Evolutionary conservation across 2,797 vertebrate genomes (phyloP), one percentile per base, ranked within the genome.

Genomic region (Micropoecilia bifurca): DNA sequence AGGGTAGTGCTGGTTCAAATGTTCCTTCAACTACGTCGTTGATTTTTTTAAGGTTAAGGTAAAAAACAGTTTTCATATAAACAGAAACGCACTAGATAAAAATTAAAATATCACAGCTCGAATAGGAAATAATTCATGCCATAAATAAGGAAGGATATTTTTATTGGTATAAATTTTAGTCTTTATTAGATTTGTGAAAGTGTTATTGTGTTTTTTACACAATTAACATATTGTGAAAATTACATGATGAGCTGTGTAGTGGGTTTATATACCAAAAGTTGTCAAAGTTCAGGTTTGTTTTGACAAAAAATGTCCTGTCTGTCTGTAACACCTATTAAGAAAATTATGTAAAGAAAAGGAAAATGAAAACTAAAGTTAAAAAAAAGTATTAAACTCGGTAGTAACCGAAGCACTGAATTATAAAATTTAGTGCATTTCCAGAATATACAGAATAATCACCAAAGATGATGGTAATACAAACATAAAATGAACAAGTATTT

Each of bases 371-470:
- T 77, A 45, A 48, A 50, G 25, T 8, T 18, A n/a, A 74, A 39
- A 36, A 28, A 18, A n/a, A 30, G 25, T 13, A 45, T 3, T 75
- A 59, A 7, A 8, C 16, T 33, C 0, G 7, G 4, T 22, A 59
- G 53, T 63, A 80, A 46, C 3, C 45, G 43, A 68, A 55, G 74
- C 46, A 78, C 43, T n/a, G 36, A 43, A 76, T 22, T 28, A 28
- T 46, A 75, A 48, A 1, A 74, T 48, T 71, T 72, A 81, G 73
- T 71, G 55, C 3, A 20, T 55, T 74, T 68, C 6, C 13, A 61
- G 75, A 82, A 59, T 77, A 18, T 28, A 71, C 45, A 82, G 28
- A 48, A 45, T 63, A 25, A 76, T 84, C 55, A 57, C 83, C 30
- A 78, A 50, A 78, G 30, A 12, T 78, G 13, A 57, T 28, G 13